phyloP scores from a whole-genome alignment of 2,888 invertebrate genomes.

The Junonia oenone region DNA sequence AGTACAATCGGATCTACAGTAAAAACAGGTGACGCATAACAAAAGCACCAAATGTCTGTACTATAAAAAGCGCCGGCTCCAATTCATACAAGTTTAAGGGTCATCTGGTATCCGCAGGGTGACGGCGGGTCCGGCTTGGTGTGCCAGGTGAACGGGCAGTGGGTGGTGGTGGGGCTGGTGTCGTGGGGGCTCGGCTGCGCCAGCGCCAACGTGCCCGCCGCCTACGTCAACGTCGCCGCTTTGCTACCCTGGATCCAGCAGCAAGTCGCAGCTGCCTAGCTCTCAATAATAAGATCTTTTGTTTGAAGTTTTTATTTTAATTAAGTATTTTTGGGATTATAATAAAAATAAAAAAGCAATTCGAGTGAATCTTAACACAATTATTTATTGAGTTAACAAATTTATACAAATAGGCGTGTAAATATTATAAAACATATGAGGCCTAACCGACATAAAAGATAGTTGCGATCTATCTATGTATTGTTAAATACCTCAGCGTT shows the following conservation, averaged over 20 bases:
- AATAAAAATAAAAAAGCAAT: slow-evolving; percentile 14
- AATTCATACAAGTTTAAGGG: too few relatives aligned
- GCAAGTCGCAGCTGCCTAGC: slow-evolving; percentile 55
- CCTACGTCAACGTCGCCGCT: slow-evolving; percentile 86
- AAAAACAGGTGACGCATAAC: too few relatives aligned
- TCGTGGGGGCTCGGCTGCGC: slow-evolving; percentile 88
- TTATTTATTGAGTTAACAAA: slow-evolving; percentile 73
- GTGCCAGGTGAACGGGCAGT: slow-evolving; percentile 78
- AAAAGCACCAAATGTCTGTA: too few relatives aligned
- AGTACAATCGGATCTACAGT: too few relatives aligned
- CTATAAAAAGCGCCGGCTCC: too few relatives aligned
- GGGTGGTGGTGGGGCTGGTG: slow-evolving; percentile 83
- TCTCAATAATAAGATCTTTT: neutral
- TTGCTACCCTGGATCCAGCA: slow-evolving; percentile 84
- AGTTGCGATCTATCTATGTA: slow-evolving; percentile 39
- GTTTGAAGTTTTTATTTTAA: neutral
- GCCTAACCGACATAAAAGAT: slow-evolving; percentile 61
- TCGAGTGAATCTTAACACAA: slow-evolving; percentile 62
- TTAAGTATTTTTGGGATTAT: neutral
- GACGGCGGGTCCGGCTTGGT: slow-evolving; percentile 87
- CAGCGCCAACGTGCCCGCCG: slow-evolving; percentile 84
- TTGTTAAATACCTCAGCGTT: slow-evolving; percentile 60
- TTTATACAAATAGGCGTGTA: slow-evolving; percentile 74
- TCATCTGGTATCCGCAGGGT: too few relatives aligned
- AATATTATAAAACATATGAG: slow-evolving; percentile 72